Evolutionary conservation across 2,113 vertebrate genomes (phyloP).

Genomic region (Odobenus rosmarus): DNA sequence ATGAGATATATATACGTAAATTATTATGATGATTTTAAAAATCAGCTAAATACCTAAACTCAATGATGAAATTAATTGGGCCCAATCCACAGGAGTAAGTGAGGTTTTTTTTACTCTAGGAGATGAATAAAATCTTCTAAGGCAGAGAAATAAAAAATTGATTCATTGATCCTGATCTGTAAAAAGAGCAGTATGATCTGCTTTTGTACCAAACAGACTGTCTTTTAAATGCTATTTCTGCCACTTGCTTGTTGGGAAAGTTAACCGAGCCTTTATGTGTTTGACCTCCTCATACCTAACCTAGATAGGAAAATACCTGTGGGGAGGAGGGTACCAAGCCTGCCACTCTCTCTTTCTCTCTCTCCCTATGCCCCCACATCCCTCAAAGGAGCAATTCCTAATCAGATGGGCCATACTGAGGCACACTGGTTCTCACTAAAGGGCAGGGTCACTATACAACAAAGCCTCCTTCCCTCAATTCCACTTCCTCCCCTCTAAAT

Average conservation of each 20-base stretch:
- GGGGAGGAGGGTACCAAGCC: background rate
- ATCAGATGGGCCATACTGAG: background rate
- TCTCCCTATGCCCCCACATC: background rate
- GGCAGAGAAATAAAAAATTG: background rate
- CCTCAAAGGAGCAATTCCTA: background rate
- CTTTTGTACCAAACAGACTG: background rate
- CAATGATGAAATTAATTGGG: background rate
- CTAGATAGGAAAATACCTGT: background rate
- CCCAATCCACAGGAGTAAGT: background rate
- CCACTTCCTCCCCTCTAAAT: background rate
- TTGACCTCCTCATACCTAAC: background rate
- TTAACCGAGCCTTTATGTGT: background rate
- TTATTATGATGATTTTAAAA: background rate
- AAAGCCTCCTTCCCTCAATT: background rate
- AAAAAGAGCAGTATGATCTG: slow-evolving; percentile 14
- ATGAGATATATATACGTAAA: background rate
- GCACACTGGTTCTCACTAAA: background rate
- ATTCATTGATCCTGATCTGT: background rate
- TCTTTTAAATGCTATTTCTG: slow-evolving; percentile 47
- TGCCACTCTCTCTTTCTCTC: background rate
- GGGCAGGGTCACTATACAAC: background rate
- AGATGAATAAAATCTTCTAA: background rate
- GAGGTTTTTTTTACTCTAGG: background rate
- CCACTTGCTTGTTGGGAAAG: background rate
- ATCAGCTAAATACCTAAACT: background rate